These are phyloP conservation scores for Gallinago solitaria DNA, from an alignment of 2,797 vertebrate genomes.

Conservation along the genomic window DNA sequence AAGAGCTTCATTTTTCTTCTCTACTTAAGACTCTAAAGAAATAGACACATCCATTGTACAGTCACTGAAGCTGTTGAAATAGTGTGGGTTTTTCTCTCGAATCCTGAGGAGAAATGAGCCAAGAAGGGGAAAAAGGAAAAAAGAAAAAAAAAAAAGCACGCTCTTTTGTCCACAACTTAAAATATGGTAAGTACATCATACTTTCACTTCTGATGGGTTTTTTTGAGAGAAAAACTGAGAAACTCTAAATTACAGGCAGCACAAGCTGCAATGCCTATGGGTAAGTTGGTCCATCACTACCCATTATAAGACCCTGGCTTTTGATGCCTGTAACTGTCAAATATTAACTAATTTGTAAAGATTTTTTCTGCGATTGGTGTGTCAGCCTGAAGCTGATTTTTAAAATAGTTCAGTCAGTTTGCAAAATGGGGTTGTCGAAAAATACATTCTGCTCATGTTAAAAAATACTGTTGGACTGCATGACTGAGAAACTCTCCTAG, in stretches of 20 bases:
- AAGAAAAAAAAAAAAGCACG: not conserved
- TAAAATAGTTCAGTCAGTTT: not conserved
- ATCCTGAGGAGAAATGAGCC: not conserved
- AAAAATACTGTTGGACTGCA: not conserved
- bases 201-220: not conserved
- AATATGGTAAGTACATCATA: not conserved
- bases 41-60: not conserved
- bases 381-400: conserved; percentile 2
- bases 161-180: not conserved
- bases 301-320: not conserved
- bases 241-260: not conserved
- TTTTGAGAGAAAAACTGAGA: not conserved
- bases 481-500: not conserved
- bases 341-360: conserved; percentile 4
- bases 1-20: not conserved
- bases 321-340: not conserved
- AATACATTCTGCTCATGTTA: not conserved
- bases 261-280: not conserved
- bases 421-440: conserved; percentile 4
- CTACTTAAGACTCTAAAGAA: conserved; percentile 7
- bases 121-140: not conserved
- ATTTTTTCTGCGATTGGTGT: not conserved
- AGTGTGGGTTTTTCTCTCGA: not conserved
- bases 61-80: conserved; percentile 7
- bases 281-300: not conserved